Percentiles rank a stretch among this genome's conserved stretches.
Evolutionary conservation across 2,113 vertebrate genomes (phyloP).

Genomic region (Notothenia coriiceps): DNA sequence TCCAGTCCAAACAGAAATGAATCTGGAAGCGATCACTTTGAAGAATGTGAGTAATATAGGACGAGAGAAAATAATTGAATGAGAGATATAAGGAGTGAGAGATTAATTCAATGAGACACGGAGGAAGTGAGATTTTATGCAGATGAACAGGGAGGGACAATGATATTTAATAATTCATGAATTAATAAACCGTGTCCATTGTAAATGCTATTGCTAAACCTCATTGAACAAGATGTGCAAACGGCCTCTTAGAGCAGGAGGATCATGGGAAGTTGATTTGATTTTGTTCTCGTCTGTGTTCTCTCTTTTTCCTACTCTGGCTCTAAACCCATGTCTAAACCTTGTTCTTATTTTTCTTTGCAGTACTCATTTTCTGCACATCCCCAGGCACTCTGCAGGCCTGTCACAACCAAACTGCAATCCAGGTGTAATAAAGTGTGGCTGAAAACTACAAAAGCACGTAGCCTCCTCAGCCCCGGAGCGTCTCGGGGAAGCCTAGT

Average conservation of each 20-base stretch:
- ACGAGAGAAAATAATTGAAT: slow-evolving; percentile 27
- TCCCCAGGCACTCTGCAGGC: slow-evolving; percentile 12
- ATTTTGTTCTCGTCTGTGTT: background rate
- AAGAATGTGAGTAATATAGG: slow-evolving; percentile 54
- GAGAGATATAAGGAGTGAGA: background rate
- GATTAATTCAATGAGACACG: background rate
- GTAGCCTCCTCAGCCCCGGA: slow-evolving; percentile 42
- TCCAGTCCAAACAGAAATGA: slow-evolving; percentile 30
- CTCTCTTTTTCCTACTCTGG: slow-evolving; percentile 2
- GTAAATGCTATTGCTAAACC: slow-evolving; percentile 21
- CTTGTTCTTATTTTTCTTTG: background rate
- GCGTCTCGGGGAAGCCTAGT: slow-evolving; percentile 24
- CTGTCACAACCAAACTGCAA: slow-evolving; percentile 36
- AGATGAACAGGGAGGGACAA: slow-evolving; percentile 39
- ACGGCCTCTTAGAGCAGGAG: background rate
- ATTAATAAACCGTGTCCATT: slow-evolving; percentile 47
- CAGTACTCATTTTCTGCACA: slow-evolving; percentile 25
- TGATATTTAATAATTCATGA: slow-evolving; percentile 44
- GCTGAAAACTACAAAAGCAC: slow-evolving; percentile 32
- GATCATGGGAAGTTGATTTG: background rate
- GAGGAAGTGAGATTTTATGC: slow-evolving; percentile 3
- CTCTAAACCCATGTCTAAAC: background rate
- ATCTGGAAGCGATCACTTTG: slow-evolving; percentile 40
- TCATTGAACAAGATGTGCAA: background rate
- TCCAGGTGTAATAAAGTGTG: slow-evolving; percentile 50